A percentile compares a stretch with the other conserved stretches of the same genome.
Conservation (phyloP, 2,797 vertebrate genomes). For the Aphelocoma californica region DNA sequence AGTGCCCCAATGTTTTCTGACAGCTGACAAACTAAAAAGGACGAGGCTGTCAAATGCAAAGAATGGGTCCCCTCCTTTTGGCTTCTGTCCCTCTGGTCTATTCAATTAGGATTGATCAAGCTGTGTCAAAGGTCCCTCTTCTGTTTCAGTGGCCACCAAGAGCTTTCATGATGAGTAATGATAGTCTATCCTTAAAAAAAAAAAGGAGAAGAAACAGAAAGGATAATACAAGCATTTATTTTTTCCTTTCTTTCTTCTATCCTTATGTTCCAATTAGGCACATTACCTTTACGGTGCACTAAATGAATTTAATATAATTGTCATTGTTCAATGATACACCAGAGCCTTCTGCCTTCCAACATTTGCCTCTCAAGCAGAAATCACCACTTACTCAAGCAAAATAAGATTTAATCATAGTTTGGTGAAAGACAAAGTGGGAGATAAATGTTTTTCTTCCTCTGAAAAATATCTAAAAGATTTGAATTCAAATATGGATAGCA, state of each 20-base stretch:
- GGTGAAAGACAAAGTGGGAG: neutral
- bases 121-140: constrained; percentile 73
- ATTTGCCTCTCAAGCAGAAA: neutral
- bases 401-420: neutral
- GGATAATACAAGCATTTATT: neutral
- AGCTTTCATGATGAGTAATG: constrained; percentile 76
- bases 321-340: constrained; percentile 21
- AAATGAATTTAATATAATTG: constrained; percentile 40
- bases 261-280: constrained; percentile 25
- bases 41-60: constrained; percentile 66
- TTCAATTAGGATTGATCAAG: constrained; percentile 81
- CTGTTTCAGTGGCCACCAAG: constrained; percentile 66
- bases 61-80: constrained; percentile 57
- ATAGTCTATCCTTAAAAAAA: constrained; percentile 32
- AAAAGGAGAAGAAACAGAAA: neutral
- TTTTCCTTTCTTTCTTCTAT: neutral
- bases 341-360: neutral
- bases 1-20: constrained; percentile 43
- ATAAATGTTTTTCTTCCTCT: neutral
- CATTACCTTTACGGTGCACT: constrained; percentile 20
- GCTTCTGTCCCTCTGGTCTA: constrained; percentile 71
- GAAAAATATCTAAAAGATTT: neutral
- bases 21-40: constrained; percentile 76
- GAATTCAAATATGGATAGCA: neutral
- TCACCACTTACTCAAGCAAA: neutral